Percentiles rank a stretch among this genome's conserved stretches.
Conservation (phyloP, 2,113 vertebrate genomes). For the Gambusia holbrooki region DNA sequence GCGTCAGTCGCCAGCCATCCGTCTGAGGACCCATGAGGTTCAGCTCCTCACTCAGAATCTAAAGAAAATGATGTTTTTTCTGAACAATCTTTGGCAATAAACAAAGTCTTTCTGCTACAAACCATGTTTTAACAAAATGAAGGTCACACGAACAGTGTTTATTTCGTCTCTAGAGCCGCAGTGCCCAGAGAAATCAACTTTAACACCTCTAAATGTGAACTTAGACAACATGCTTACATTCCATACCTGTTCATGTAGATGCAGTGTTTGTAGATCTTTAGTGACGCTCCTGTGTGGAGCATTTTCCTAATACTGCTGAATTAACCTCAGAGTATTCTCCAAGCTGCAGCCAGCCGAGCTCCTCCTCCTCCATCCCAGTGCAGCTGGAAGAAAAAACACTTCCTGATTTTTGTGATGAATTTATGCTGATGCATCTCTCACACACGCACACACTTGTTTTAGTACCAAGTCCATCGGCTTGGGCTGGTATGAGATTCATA, state of each 20-base stretch:
- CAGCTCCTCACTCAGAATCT: conserved; percentile 9
- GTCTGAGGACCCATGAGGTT: conserved; percentile 23
- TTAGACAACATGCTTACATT: conserved; percentile 48
- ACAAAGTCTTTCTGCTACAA: conserved; percentile 76
- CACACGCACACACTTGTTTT: conserved; percentile 5
- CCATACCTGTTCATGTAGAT: conserved; percentile 49
- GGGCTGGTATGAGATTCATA: too few species aligned
- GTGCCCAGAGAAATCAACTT: conserved; percentile 30
- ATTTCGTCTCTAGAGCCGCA: conserved; percentile 19
- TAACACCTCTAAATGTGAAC: conserved; percentile 57
- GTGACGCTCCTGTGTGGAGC: conserved; percentile 34
- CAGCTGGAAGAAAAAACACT: conserved; percentile 41
- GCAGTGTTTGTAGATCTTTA: conserved; percentile 20
- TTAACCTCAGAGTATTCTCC: conserved; percentile 59
- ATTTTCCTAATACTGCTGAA: conserved; percentile 67
- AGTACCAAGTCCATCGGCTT: background rate
- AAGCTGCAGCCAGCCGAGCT: background rate
- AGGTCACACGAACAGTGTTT: conserved; percentile 57
- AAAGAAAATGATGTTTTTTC: conserved; percentile 55
- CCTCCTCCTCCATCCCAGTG: conserved; percentile 15
- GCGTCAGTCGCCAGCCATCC: background rate
- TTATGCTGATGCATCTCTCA: background rate
- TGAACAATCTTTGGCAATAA: conserved; percentile 62
- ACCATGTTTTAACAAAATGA: conserved; percentile 49
- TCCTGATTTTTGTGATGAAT: conserved; percentile 18